Conservation (phyloP, 2,797 vertebrate genomes). For the Tangara arthus region DNA sequence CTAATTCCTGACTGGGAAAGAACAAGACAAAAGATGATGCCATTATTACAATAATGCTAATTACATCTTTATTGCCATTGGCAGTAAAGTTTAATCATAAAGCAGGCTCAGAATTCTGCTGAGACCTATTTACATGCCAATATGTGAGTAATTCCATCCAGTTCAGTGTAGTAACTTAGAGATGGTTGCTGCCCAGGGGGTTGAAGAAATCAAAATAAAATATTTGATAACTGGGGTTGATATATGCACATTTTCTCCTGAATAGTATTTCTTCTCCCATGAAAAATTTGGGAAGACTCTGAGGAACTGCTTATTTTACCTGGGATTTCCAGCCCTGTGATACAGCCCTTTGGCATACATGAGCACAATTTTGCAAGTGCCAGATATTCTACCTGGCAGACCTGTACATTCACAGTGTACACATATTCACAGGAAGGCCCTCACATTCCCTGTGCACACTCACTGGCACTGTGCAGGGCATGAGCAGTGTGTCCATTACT, state of each 20-base stretch:
- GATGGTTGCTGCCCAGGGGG: not conserved
- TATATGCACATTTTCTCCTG: not conserved
- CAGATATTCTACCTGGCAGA: not conserved
- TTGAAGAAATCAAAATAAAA: not conserved
- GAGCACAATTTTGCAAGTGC: not conserved
- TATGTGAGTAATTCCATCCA: not conserved
- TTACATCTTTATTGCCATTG: not conserved
- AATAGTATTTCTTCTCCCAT: not conserved
- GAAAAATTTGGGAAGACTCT: not conserved
- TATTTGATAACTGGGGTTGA: not conserved
- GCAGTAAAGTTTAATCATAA: not conserved
- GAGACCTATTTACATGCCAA: not conserved
- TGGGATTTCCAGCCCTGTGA: not conserved
- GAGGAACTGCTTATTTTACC: not conserved
- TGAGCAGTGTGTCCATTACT: not conserved
- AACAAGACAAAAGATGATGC: not conserved
- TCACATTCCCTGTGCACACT: not conserved
- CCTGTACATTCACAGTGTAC: not conserved
- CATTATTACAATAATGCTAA: slow-evolving; percentile 12
- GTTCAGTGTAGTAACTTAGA: not conserved
- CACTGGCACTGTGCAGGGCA: not conserved
- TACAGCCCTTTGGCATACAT: not conserved
- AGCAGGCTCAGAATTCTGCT: not conserved
- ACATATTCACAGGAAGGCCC: not conserved
- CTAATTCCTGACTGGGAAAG: not conserved